These are phyloP conservation scores for Podarcis raffonei DNA, from an alignment of 2,113 vertebrate genomes.

Conservation along the genomic window DNA sequence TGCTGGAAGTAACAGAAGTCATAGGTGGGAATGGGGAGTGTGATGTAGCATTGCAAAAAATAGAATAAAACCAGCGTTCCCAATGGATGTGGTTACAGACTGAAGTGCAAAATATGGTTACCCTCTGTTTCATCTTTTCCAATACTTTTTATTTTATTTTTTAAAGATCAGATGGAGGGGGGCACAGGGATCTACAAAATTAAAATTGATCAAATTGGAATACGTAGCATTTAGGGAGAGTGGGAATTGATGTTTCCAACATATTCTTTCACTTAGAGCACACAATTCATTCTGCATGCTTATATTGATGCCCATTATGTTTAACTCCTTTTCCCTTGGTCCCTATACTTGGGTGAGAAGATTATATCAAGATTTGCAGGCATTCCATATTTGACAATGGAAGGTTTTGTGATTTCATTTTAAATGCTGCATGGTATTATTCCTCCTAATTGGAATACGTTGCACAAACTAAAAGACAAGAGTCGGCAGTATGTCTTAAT, in stretches of 20 bases:
- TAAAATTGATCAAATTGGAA: neutral
- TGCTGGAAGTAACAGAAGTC: neutral
- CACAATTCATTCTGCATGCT: neutral
- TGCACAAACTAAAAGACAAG: constrained; percentile 30
- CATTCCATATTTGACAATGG: neutral
- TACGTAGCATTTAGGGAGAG: neutral
- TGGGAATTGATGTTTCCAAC: neutral
- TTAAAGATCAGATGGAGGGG: neutral
- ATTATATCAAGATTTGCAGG: neutral
- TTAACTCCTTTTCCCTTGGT: neutral
- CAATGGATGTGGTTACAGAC: neutral
- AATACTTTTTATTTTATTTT: neutral
- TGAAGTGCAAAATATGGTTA: neutral
- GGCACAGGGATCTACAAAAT: neutral
- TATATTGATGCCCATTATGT: neutral
- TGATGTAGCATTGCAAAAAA: neutral
- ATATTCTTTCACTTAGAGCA: neutral
- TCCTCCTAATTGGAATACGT: neutral
- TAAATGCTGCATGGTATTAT: constrained; percentile 15
- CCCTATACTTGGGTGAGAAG: neutral
- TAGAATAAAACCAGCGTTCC: neutral
- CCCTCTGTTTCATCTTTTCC: neutral
- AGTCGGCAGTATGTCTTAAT: constrained; percentile 14
- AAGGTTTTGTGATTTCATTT: neutral
- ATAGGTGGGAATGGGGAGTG: neutral